Conservation (phyloP, 2,113 vertebrate species). For the Brachirus orientalis region DNA sequence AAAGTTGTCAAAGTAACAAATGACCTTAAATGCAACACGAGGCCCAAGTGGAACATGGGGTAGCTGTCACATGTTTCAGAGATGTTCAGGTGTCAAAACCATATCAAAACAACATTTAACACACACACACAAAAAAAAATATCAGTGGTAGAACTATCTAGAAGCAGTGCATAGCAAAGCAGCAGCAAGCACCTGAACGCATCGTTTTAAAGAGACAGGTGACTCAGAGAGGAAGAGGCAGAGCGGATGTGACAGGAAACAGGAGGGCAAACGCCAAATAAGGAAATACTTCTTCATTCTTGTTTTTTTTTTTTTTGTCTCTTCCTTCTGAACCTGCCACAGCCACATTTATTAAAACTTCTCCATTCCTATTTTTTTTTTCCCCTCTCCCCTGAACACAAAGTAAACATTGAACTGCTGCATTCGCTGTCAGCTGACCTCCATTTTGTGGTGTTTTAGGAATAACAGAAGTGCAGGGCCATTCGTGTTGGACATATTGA, state of each 20-base stretch:
- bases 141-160: neutral
- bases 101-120: neutral
- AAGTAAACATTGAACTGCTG: neutral
- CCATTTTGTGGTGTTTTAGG: too few species aligned
- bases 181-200: constrained; percentile 50
- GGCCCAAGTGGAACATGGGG: too few species aligned
- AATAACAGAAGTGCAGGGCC: too few species aligned
- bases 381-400: neutral
- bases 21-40: too few species aligned
- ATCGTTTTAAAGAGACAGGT: constrained; percentile 68
- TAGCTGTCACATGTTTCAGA: too few species aligned
- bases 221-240: constrained; percentile 52
- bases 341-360: constrained; percentile 14
- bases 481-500: too few species aligned
- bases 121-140: too few species aligned
- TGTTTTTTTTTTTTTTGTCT: constrained; percentile 23
- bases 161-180: neutral
- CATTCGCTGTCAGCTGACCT: neutral
- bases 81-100: neutral
- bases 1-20: too few species aligned
- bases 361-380: neutral
- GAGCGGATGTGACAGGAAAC: constrained; percentile 52
- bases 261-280: constrained; percentile 59
- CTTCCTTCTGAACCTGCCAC: constrained; percentile 28
- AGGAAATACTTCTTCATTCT: constrained; percentile 49